Conservation (phyloP, 2,888 invertebrate genomes). For the Acleris laterana region DNA sequence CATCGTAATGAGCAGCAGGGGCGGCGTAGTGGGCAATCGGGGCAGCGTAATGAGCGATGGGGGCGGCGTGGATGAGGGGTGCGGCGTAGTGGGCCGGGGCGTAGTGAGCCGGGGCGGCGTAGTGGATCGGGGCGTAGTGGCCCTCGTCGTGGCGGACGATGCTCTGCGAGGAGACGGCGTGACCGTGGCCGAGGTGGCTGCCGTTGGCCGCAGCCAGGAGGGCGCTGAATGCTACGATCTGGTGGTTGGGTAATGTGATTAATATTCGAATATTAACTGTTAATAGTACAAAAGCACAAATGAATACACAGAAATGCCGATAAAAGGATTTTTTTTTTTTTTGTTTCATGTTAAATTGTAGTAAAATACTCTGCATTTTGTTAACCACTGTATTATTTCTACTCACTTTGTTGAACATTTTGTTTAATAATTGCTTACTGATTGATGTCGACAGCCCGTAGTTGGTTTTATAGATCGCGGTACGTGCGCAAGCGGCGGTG, state of each 20-base stretch:
- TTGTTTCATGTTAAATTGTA: too few species aligned
- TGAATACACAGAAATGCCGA: too few species aligned
- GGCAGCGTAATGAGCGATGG: conserved; percentile 46
- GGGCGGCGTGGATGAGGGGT: conserved; percentile 44
- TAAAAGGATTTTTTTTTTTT: too few species aligned
- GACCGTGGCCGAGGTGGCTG: conserved; percentile 55
- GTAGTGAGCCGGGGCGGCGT: conserved; percentile 46
- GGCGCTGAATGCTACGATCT: conserved; percentile 72
- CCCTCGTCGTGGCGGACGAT: conserved; percentile 66
- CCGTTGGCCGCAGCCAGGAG: conserved; percentile 76
- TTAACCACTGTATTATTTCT: background rate
- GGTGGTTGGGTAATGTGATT: conserved; percentile 1
- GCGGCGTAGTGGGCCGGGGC: conserved; percentile 42
- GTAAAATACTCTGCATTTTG: too few species aligned
- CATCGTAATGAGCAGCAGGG: conserved; percentile 46
- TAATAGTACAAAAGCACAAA: background rate
- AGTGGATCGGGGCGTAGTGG: conserved; percentile 48
- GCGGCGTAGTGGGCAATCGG: conserved; percentile 41
- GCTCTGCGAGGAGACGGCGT: conserved; percentile 67
- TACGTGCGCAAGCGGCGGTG: conserved; percentile 50
- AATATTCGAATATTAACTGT: too few species aligned
- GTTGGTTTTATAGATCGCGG: conserved; percentile 68
- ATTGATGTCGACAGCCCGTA: conserved; percentile 63
- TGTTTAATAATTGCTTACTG: conserved; percentile 60
- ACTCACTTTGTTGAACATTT: conserved; percentile 74